phyloP scores from a whole-genome alignment of 2,797 vertebrate genomes.

The Anisognathus igniventris region DNA sequence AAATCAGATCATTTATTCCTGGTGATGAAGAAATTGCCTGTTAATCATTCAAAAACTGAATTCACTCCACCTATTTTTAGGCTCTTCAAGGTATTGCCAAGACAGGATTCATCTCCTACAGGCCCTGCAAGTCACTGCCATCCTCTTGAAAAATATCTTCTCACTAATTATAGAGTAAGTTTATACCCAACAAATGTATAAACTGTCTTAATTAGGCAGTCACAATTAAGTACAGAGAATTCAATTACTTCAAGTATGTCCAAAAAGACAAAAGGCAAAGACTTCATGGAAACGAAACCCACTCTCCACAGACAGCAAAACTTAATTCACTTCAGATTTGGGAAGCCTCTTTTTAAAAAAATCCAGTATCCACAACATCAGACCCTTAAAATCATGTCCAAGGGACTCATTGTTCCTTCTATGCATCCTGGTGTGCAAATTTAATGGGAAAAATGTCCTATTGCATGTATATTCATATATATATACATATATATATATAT shows the following conservation, averaged over 20 bases:
- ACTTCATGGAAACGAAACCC: fast-evolving
- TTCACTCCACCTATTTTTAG: background rate
- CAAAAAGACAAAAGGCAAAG: background rate
- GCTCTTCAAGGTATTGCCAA: background rate
- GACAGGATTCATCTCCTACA: background rate
- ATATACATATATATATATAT: background rate
- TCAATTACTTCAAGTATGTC: background rate
- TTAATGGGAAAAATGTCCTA: background rate
- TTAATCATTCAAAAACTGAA: background rate
- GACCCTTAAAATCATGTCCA: background rate
- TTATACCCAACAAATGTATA: background rate
- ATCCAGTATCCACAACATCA: background rate
- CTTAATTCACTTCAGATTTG: background rate
- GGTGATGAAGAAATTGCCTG: background rate
- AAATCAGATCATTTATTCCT: background rate
- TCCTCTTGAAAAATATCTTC: background rate
- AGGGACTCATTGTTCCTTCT: background rate
- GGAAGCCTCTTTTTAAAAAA: background rate
- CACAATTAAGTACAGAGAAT: background rate
- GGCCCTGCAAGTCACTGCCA: background rate
- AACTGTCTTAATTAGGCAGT: background rate
- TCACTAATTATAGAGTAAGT: background rate
- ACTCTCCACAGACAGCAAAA: background rate
- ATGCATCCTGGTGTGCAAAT: background rate
- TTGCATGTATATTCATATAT: background rate